Base-by-base conservation (phyloP, 2,888 invertebrate species). In the Electrophaes corylata region DNA sequence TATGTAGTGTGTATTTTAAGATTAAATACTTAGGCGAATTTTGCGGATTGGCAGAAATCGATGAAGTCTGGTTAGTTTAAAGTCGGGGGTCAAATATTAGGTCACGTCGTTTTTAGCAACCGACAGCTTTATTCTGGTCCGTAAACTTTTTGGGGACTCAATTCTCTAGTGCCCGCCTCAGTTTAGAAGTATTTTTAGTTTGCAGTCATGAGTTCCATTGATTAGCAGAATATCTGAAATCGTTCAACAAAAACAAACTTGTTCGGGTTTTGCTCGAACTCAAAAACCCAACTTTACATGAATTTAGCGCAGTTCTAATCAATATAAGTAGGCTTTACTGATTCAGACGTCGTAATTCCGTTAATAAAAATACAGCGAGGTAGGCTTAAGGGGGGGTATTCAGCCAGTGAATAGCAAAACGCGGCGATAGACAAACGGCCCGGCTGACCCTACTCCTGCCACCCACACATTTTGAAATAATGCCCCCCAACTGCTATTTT, bases 371-470 rank as follows among this genome's bases (percentile, higher is more conserved):
- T 84, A 88, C 84, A 84, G 83, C 78, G 81, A 83, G 84, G 78
- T 75, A 77, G 78, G 79, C 80, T 78, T 74, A 75, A 73, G 73
- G 69, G 83, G 53, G 91, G 86, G 89, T 90, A 90, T 88, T 89
- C 90, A 86, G 87, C 89, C 88, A 80, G 83, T 90, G 90, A 90
- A 89, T 88, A 88, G 86, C 83, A 89, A 90, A 90, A 81, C 89
- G 88, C 87, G 85, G 88, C 87, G 85, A 88, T 91, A 91, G 91
- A 91, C 89, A 91, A 91, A 90, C 91, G 88, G 83, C 77, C 76
- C 72, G 73, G 75, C 82, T 86, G 86, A 88, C 90, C 88, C 83
- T 67, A 70, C 73, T 75, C 72, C 81, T 67, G 65, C 75, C 73
- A 81, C 84, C 83, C 84, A 78, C 54, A 54, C 87, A 86, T 86